Evolutionary conservation across 1,140 invertebrate genomes (phyloP).

Genomic region (Drosophila rhopaloa): DNA sequence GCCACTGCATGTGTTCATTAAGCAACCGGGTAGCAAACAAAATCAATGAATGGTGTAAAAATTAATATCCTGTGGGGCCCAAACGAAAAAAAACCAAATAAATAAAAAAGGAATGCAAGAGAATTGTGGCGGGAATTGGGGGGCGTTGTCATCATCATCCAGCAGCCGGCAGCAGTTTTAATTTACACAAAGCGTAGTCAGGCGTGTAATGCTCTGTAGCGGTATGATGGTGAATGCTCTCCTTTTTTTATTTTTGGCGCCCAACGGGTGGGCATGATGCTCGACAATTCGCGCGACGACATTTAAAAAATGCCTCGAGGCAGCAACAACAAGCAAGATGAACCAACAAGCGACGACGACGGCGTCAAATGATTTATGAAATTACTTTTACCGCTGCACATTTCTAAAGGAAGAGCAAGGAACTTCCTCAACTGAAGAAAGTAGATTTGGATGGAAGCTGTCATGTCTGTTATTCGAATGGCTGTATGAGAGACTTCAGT

Average conservation of each 20-base stretch:
- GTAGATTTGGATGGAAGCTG: not conserved
- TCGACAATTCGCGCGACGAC: slow-evolving; percentile 39
- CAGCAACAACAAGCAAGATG: slow-evolving; percentile 33
- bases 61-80: slow-evolving; percentile 80
- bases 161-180: slow-evolving; percentile 78
- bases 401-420: slow-evolving; percentile 11
- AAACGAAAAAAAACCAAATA: slow-evolving; percentile 12
- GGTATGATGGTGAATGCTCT: not conserved
- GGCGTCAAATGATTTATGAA: slow-evolving; percentile 84
- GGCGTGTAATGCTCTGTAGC: slow-evolving; percentile 65
- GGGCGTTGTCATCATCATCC: slow-evolving; percentile 27
- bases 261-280: slow-evolving; percentile 1
- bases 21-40: slow-evolving; percentile 57
- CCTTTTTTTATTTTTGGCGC: not conserved
- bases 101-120: slow-evolving; percentile 15
- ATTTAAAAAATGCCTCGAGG: slow-evolving; percentile 81
- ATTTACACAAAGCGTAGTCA: slow-evolving; percentile 83
- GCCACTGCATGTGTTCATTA: slow-evolving; percentile 68
- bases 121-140: slow-evolving; percentile 1
- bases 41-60: slow-evolving; percentile 85
- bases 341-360: slow-evolving; percentile 26
- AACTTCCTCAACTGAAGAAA: not conserved
- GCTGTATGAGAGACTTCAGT: too few species aligned
- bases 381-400: slow-evolving; percentile 76
- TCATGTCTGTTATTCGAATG: not conserved